Base-by-base conservation (phyloP, 2,888 invertebrate species). In the Anthophora plumipes region DNA sequence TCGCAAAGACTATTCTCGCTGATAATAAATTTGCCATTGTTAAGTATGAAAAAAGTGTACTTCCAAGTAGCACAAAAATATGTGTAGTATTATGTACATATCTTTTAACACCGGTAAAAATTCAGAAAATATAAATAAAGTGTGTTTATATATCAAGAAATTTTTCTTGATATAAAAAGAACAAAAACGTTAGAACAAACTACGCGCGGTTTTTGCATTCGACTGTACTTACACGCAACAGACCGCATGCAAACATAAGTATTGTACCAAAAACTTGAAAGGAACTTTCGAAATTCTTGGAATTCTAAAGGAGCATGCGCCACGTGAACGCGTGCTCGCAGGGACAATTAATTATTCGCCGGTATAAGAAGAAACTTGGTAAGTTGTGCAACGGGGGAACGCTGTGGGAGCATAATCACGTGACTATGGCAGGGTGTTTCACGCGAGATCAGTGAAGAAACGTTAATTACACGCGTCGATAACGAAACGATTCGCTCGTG, bases 281-380 rank as follows among this genome's bases (percentile, higher is more conserved):
- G 39, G n/a, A 57, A 7, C 14, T 20, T 50, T 39, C 9, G 37
- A 37, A 22, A 64, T 39, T 64, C 50, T 5, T 7, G 31, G 31
- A 37, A 17, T 37, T 37, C 20, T 7, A 37, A 20, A 37, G 37
- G n/a, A 17, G 31, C 25, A 20, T 12, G 61, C 25, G 6, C 5
- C 5, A 3, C 20, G 31, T 31, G 31, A 31, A 11, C 14, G 60
- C 8, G 12, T 22, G 20, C 1, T 41, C 39, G 60, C 3, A 7
- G 7, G 14, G 20, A 14, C 41, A 41, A 60, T 60, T 60, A 63
- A 63, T 63, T 63, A 63, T 63, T 63, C 31, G n/a, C n/a, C 39
- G 8, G 5, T 17, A 31, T 17, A n/a, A 54, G 39, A 54, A 39
- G 52, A 52, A 41, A 54, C 11, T 66, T 66, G 0, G 1, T 12